Conservation (phyloP, 2,113 vertebrate genomes). For the Pluvianellus socialis region DNA sequence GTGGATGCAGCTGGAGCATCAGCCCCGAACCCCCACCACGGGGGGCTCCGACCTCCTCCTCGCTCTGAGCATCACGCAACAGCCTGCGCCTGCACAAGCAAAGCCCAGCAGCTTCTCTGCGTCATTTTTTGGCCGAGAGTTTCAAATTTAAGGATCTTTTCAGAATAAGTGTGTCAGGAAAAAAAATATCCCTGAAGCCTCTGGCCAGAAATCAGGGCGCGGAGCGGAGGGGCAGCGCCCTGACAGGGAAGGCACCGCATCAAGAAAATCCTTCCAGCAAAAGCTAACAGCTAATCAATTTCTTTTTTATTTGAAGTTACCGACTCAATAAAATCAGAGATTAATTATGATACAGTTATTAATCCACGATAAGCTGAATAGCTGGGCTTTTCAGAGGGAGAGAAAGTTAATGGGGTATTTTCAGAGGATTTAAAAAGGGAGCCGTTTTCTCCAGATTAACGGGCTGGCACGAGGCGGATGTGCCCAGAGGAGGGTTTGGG, state of each 20-base stretch:
- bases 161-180: background rate
- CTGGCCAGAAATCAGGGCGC: background rate
- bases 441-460: background rate
- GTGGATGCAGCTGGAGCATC: background rate
- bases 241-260: background rate
- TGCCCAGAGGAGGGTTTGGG: no score
- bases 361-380: background rate
- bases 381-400: background rate
- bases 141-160: background rate
- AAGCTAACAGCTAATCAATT: background rate
- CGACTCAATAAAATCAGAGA: background rate
- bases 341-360: slow-evolving; percentile 28
- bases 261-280: background rate
- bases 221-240: background rate
- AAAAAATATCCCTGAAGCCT: background rate
- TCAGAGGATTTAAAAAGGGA: background rate
- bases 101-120: background rate
- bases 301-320: background rate
- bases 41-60: background rate
- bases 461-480: background rate
- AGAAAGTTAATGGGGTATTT: background rate
- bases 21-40: accelerated
- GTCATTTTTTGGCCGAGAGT: background rate
- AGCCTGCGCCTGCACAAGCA: background rate
- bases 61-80: background rate